Conservation (phyloP, 2,797 vertebrate genomes). For the Taenioides sp. region DNA sequence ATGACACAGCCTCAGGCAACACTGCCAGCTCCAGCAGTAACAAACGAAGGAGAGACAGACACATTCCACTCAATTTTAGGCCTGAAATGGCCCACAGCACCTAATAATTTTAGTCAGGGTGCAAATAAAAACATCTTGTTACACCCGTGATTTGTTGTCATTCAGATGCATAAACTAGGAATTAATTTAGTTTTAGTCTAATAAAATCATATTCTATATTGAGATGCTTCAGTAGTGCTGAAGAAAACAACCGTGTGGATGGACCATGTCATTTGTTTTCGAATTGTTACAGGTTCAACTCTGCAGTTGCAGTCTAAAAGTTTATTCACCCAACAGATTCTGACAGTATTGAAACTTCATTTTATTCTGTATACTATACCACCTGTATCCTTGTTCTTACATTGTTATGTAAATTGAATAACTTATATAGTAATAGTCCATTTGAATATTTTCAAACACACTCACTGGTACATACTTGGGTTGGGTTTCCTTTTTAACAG, state of each 20-base stretch:
- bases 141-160: not conserved
- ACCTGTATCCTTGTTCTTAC: not conserved
- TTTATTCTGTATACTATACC: not conserved
- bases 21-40: slow-evolving; percentile 34
- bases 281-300: not conserved
- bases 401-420: too few relatives aligned
- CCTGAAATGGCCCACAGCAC: slow-evolving; percentile 18
- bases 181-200: not conserved
- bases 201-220: not conserved
- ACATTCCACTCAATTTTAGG: slow-evolving; percentile 19
- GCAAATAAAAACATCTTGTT: slow-evolving; percentile 4
- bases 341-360: not conserved
- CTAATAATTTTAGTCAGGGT: slow-evolving; percentile 7
- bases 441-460: not conserved
- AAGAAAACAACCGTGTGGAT: not conserved
- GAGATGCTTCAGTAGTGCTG: not conserved
- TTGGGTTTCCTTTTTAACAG: too few relatives aligned
- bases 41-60: slow-evolving; percentile 32
- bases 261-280: not conserved
- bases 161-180: not conserved
- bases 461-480: not conserved
- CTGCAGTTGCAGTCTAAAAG: not conserved
- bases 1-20: slow-evolving; percentile 35
- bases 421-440: too few relatives aligned
- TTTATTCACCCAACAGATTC: not conserved